These are phyloP conservation scores for Apis dorsata DNA, from an alignment of 1,140 invertebrate genomes.

Conservation along the genomic window DNA sequence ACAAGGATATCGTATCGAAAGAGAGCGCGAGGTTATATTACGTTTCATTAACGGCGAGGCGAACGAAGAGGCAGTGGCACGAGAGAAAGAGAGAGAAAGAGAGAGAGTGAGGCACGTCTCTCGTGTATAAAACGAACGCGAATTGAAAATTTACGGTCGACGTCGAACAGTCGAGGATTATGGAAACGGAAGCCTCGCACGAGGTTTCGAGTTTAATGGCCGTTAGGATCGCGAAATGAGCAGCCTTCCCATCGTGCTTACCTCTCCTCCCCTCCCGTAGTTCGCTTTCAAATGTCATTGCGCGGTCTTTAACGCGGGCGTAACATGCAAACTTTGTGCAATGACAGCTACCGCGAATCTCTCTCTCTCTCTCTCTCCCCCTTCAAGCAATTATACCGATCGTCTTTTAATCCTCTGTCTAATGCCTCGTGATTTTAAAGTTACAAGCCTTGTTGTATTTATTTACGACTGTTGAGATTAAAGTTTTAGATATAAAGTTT, in stretches of 20 bases:
- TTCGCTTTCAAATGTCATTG: constrained; percentile 47
- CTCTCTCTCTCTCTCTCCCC: not conserved
- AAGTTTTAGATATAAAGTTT: no score
- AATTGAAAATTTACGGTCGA: constrained; percentile 31
- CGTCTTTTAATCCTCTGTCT: not conserved
- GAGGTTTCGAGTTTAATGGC: not conserved
- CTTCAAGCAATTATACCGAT: no score
- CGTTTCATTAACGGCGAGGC: not conserved
- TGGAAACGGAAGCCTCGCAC: constrained; percentile 35
- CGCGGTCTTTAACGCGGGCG: constrained; percentile 27
- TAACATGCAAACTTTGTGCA: constrained; percentile 31
- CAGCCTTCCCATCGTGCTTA: not conserved
- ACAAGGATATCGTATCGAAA: constrained; percentile 18
- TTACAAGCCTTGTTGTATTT: no score
- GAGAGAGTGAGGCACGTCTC: not conserved
- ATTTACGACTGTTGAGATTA: no score
- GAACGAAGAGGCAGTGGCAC: not conserved
- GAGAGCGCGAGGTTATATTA: constrained; percentile 41
- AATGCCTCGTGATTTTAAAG: no score
- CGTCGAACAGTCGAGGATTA: constrained; percentile 16
- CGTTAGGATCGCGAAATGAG: constrained; percentile 25
- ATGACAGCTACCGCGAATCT: not conserved
- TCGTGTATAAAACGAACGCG: not conserved
- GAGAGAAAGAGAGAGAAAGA: not conserved
- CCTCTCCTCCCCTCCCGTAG: not conserved